phyloP scores from a whole-genome alignment of 2,888 invertebrate genomes.

The Leptura quadrifasciata region DNA sequence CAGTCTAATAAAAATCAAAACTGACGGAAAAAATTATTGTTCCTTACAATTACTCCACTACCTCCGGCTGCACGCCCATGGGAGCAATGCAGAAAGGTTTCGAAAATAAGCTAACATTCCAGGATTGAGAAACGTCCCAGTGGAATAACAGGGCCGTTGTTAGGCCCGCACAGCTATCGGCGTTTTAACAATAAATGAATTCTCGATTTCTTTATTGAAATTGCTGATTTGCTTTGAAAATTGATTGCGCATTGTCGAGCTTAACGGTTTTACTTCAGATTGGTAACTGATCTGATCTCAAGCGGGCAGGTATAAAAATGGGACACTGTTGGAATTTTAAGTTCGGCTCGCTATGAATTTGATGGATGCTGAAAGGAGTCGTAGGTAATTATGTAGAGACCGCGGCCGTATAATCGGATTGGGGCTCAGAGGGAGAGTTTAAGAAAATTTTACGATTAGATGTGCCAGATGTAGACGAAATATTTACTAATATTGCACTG shows the following conservation, averaged over 20 bases:
- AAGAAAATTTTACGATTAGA: background rate
- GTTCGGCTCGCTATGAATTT: background rate
- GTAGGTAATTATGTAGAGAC: background rate
- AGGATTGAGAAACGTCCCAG: slow-evolving; percentile 63
- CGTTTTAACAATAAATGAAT: slow-evolving; percentile 67
- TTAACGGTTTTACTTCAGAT: slow-evolving; percentile 11
- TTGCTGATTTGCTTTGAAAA: slow-evolving; percentile 60
- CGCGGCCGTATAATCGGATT: background rate
- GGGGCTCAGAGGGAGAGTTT: background rate
- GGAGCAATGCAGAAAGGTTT: slow-evolving; percentile 63
- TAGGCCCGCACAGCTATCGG: slow-evolving; percentile 59
- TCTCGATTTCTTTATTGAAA: slow-evolving; percentile 65
- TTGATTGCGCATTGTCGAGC: slow-evolving; percentile 44
- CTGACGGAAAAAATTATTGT: background rate
- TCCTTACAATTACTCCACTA: background rate
- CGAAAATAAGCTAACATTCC: slow-evolving; percentile 68
- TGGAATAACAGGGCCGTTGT: slow-evolving; percentile 61
- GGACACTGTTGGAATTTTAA: slow-evolving; percentile 8
- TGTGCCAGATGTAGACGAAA: background rate
- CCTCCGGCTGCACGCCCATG: slow-evolving; percentile 17
- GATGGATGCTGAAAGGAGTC: background rate
- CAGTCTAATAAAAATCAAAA: background rate
- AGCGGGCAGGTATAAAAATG: slow-evolving; percentile 3
- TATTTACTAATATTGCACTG: background rate
- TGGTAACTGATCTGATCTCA: slow-evolving; percentile 13